Evolutionary conservation across 2,797 vertebrate species (phyloP).

Genomic region (Sus cebifrons): DNA sequence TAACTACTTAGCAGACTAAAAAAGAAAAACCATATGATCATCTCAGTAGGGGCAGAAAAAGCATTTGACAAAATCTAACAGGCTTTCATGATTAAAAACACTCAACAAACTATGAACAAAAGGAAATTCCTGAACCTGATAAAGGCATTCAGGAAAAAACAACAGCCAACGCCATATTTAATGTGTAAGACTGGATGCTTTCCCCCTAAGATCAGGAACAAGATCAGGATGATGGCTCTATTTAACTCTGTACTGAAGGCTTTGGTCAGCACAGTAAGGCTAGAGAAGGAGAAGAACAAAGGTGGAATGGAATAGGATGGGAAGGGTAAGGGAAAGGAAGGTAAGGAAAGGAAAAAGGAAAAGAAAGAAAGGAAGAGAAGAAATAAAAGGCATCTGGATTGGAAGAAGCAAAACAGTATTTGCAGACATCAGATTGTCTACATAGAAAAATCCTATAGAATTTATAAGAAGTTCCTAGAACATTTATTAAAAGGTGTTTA

Average conservation of each 20-base stretch:
- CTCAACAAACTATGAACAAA: neutral
- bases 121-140: neutral
- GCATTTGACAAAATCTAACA: constrained; percentile 22
- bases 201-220: neutral
- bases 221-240: neutral
- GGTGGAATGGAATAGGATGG: neutral
- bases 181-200: neutral
- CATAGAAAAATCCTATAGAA: neutral
- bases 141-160: neutral
- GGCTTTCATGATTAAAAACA: constrained; percentile 27
- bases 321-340: too few relatives aligned
- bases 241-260: neutral
- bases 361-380: too few relatives aligned
- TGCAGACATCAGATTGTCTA: neutral
- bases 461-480: neutral
- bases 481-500: neutral
- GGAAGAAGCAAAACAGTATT: too few relatives aligned
- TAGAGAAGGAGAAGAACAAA: neutral
- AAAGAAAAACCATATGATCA: neutral
- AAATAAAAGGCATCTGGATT: neutral
- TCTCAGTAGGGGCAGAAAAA: neutral
- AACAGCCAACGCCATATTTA: neutral
- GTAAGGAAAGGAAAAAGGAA: too few relatives aligned
- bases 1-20: neutral
- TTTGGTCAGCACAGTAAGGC: neutral